Conservation (phyloP, 2,797 vertebrate genomes). For the Etheostoma perlongum region DNA sequence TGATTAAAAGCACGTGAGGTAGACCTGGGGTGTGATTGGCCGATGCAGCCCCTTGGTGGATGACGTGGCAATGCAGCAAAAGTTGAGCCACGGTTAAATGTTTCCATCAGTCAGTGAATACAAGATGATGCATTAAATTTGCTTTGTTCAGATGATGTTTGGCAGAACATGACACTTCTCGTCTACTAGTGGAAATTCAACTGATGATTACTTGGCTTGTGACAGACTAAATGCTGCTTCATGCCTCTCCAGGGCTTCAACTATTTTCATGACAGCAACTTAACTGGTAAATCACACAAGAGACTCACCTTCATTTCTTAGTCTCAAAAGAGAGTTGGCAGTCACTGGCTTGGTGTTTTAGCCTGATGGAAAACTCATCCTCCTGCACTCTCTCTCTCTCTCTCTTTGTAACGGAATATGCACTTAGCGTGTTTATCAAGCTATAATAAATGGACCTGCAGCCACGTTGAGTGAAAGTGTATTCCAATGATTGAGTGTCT, state of each 20-base stretch:
- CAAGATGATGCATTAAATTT: not conserved
- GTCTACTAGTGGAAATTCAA: not conserved
- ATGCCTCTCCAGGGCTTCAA: not conserved
- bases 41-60: not conserved
- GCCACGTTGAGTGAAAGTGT: constrained; percentile 53
- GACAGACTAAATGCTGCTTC: constrained; percentile 5
- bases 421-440: constrained; percentile 13
- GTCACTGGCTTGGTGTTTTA: not conserved
- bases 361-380: not conserved
- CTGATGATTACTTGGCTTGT: not conserved
- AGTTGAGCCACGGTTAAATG: not conserved
- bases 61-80: not conserved
- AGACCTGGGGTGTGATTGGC: not conserved
- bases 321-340: not conserved
- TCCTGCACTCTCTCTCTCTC: not conserved
- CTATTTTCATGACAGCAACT: constrained; percentile 1
- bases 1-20: no score
- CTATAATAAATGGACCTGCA: constrained; percentile 23
- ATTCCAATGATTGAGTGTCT: constrained; percentile 65
- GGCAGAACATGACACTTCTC: not conserved
- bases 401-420: constrained; percentile 9
- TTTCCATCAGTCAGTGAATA: not conserved
- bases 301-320: not conserved
- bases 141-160: not conserved
- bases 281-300: not conserved